These are phyloP conservation scores for Pocillopora verrucosa DNA, from an alignment of 64 coral and sea anemone genomes.

Conservation along the genomic window DNA sequence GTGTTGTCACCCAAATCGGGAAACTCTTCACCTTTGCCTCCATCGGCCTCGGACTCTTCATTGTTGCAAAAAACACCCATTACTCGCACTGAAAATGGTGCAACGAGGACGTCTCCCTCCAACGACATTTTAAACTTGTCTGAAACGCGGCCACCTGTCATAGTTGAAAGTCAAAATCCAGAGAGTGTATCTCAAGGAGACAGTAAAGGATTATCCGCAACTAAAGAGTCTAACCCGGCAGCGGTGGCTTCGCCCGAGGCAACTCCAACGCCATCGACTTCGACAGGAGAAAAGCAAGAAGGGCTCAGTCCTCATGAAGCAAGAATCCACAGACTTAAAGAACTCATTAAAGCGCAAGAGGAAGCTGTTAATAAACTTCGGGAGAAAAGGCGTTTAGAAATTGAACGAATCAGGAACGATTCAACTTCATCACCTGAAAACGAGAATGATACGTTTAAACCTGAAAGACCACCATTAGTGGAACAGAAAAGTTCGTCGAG, in stretches of 20 bases:
- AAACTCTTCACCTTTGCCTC: neutral
- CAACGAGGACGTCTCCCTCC: neutral
- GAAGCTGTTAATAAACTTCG: conserved; percentile 77
- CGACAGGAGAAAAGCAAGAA: neutral
- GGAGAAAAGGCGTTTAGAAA: conserved; percentile 74
- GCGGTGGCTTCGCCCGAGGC: neutral
- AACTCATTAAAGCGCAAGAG: conserved; percentile 77
- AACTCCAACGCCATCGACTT: neutral
- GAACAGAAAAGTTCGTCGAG: conserved; percentile 60
- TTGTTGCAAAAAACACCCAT: neutral
- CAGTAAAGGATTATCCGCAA: neutral
- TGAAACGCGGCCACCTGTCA: neutral
- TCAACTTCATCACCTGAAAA: neutral
- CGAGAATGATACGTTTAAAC: neutral
- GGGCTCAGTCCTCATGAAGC: conserved; percentile 79
- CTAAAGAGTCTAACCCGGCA: neutral
- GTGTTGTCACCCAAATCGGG: neutral
- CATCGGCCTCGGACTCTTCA: neutral
- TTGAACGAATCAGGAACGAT: conserved; percentile 65
- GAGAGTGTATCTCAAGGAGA: neutral
- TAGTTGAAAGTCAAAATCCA: neutral
- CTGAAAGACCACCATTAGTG: conserved; percentile 24
- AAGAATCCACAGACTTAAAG: conserved; percentile 82
- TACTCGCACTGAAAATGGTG: neutral
- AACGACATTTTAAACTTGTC: neutral